Percentiles rank a stretch among this genome's conserved stretches.
Conservation (phyloP, 2,888 invertebrate species). For the Drosophila austrosaltans region DNA sequence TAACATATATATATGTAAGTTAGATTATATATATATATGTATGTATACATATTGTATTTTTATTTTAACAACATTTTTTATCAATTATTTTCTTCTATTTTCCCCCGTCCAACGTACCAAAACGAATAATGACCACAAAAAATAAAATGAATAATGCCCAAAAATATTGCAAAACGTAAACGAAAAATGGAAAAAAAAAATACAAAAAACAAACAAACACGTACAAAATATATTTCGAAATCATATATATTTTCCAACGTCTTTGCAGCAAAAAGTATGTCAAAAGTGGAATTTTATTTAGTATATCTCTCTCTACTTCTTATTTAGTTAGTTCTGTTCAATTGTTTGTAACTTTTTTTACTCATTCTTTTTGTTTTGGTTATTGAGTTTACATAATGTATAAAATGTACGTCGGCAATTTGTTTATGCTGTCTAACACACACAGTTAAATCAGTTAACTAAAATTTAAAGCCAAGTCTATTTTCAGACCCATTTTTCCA, state of each 20-base stretch:
- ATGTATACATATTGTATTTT: conserved; percentile 16
- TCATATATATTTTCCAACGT: conserved; percentile 8
- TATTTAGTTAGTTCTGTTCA: not conserved
- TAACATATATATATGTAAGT: not conserved
- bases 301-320: not conserved
- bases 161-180: conserved; percentile 39
- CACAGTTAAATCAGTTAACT: no score
- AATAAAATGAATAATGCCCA: conserved; percentile 16
- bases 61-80: conserved; percentile 63
- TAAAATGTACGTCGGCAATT: no score
- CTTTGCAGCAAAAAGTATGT: conserved; percentile 38
- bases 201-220: not conserved
- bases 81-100: conserved; percentile 70
- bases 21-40: not conserved
- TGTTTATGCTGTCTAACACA: no score
- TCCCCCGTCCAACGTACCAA: conserved; percentile 46
- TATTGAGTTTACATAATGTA: no score
- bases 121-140: conserved; percentile 15
- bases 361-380: not conserved
- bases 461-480: no score
- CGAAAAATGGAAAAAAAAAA: conserved; percentile 53
- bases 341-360: not conserved
- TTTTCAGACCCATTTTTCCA: no score
- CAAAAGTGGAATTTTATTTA: conserved; percentile 12
- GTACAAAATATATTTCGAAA: conserved; percentile 61